Evolutionary conservation across 2,888 invertebrate species (phyloP).

Genomic region (Monopis laevigella): DNA sequence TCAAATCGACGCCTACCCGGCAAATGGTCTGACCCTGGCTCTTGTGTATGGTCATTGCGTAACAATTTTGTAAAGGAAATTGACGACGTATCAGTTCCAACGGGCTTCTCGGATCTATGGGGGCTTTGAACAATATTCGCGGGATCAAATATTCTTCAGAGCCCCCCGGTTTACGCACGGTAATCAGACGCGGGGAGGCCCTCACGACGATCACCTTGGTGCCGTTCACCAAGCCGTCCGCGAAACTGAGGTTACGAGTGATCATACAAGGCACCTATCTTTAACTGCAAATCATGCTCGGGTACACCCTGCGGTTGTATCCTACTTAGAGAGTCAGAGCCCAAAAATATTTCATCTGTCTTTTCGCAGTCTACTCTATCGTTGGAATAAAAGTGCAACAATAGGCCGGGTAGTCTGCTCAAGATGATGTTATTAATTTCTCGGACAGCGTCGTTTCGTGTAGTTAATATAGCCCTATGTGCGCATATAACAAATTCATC

Average conservation of each 20-base stretch:
- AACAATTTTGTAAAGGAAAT: constrained; percentile 15
- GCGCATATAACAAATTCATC: neutral
- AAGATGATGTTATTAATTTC: constrained; percentile 3
- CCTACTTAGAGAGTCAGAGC: neutral
- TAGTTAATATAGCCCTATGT: neutral
- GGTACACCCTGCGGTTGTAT: neutral
- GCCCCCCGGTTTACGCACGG: constrained; percentile 13
- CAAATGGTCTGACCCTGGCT: constrained; percentile 16
- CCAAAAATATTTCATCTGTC: neutral
- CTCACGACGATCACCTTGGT: constrained; percentile 15
- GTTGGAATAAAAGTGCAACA: constrained; percentile 4
- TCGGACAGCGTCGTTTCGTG: neutral
- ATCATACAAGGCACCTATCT: constrained; percentile 14
- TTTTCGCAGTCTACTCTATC: constrained; percentile 1
- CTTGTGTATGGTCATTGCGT: constrained; percentile 18
- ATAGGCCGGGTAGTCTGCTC: neutral
- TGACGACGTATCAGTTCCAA: constrained; percentile 15
- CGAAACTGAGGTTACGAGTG: constrained; percentile 16
- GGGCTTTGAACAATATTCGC: constrained; percentile 15
- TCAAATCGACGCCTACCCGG: constrained; percentile 15
- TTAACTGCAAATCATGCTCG: constrained; percentile 12
- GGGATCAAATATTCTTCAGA: constrained; percentile 14
- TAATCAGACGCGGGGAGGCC: constrained; percentile 14
- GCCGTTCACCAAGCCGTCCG: constrained; percentile 16
- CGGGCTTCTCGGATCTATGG: constrained; percentile 15